Conservation (phyloP, 2,113 vertebrate genomes). For the Leptosomus discolor region DNA sequence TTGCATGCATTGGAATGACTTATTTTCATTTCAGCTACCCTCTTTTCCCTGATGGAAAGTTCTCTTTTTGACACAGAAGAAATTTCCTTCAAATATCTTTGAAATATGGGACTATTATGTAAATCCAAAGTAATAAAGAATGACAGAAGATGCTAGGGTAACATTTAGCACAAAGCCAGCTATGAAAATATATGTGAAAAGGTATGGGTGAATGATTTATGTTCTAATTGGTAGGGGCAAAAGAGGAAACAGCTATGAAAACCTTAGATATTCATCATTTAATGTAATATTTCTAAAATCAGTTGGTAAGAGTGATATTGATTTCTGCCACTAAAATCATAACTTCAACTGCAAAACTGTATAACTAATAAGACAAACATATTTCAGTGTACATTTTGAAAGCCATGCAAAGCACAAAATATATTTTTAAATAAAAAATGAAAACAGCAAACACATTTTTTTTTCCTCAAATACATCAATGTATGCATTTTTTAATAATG, state of each 20-base stretch:
- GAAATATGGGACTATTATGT: constrained; percentile 7
- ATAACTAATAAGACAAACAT: neutral
- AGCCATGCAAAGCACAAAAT: neutral
- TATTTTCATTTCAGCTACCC: neutral
- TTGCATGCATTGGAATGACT: neutral
- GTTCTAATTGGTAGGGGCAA: neutral
- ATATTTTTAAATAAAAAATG: neutral
- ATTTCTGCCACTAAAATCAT: neutral
- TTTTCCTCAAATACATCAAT: neutral
- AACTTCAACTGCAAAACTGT: neutral
- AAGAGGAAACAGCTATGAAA: neutral
- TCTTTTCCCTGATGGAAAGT: neutral
- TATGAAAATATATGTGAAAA: neutral
- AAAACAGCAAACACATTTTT: neutral
- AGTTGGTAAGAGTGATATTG: neutral
- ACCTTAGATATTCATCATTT: neutral
- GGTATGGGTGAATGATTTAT: neutral
- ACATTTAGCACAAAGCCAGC: neutral
- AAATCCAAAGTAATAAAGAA: constrained; percentile 31
- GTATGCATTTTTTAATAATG: neutral
- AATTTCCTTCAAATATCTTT: constrained; percentile 5
- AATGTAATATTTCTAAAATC: neutral
- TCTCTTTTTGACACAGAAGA: neutral
- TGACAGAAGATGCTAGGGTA: neutral
- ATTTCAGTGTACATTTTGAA: neutral